phyloP scores from a whole-genome alignment of 2,797 vertebrate genomes.

The Buceros bicornis region DNA sequence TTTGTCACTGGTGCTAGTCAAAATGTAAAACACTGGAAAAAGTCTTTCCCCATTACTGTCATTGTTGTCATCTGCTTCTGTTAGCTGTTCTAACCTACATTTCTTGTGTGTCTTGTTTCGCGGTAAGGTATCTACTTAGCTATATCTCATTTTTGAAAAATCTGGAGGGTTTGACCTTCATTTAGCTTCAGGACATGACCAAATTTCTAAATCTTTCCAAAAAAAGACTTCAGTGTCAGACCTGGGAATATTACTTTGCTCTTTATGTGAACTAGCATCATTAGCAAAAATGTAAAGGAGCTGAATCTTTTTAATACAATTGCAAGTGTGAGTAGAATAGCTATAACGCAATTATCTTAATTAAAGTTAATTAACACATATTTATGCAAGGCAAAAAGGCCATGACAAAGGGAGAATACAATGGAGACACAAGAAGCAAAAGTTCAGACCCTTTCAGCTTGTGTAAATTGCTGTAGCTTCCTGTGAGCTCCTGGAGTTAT shows the following conservation, averaged over 20 bases:
- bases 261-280: neutral
- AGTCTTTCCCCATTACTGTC: neutral
- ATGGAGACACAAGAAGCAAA: slow-evolving; percentile 24
- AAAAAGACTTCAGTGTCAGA: neutral
- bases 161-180: neutral
- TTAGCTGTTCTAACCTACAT: neutral
- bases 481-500: neutral
- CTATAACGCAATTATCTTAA: slow-evolving; percentile 15
- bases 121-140: neutral
- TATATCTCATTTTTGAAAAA: neutral
- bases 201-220: neutral
- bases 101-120: neutral
- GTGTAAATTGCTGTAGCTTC: neutral
- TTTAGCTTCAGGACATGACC: neutral
- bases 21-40: neutral
- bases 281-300: neutral
- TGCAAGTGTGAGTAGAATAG: slow-evolving; percentile 30
- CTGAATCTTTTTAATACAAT: neutral
- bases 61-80: neutral
- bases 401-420: slow-evolving; percentile 26
- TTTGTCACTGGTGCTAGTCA: neutral
- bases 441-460: slow-evolving; percentile 29
- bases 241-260: neutral
- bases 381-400: slow-evolving; percentile 61
- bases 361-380: slow-evolving; percentile 50